Conservation (phyloP, 2,113 vertebrate genomes). For the Odontesthes bonariensis region DNA sequence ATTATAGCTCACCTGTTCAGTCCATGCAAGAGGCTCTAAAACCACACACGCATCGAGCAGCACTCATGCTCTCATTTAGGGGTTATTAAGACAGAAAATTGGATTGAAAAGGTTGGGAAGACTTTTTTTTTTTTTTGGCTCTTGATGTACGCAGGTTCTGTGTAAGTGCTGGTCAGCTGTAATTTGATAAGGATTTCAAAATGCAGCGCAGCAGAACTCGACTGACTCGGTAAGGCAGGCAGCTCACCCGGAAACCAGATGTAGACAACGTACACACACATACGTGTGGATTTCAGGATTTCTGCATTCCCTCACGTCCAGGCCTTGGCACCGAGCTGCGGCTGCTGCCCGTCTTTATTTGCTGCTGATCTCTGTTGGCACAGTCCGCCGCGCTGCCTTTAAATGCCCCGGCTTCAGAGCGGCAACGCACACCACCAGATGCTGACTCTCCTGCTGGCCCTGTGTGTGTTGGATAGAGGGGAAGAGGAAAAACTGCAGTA, state of each 20-base stretch:
- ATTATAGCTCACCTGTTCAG: neutral
- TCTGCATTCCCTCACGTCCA: conserved; percentile 51
- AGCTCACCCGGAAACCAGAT: conserved; percentile 47
- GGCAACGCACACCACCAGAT: conserved; percentile 51
- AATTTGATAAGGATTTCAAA: conserved; percentile 22
- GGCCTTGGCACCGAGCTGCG: conserved; percentile 37
- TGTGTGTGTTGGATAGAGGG: conserved; percentile 11
- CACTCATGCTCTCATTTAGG: neutral
- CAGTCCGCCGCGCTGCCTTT: conserved; percentile 20
- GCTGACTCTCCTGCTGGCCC: conserved; percentile 31
- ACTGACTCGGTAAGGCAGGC: conserved; percentile 11
- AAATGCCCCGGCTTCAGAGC: conserved; percentile 52
- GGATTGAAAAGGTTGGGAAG: neutral
- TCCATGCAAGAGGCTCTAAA: neutral
- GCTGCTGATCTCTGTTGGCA: conserved; percentile 63
- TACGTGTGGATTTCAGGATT: neutral
- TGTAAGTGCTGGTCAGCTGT: neutral
- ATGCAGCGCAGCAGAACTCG: conserved; percentile 13
- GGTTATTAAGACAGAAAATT: neutral
- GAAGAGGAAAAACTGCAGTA: neutral
- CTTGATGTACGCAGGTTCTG: no score
- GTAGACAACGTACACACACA: conserved; percentile 14
- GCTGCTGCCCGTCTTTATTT: conserved; percentile 53
- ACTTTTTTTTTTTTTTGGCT: no score
- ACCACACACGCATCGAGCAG: neutral